Evolutionary conservation across 2,888 invertebrate species (phyloP).

Genomic region (Baronia brevicornis): DNA sequence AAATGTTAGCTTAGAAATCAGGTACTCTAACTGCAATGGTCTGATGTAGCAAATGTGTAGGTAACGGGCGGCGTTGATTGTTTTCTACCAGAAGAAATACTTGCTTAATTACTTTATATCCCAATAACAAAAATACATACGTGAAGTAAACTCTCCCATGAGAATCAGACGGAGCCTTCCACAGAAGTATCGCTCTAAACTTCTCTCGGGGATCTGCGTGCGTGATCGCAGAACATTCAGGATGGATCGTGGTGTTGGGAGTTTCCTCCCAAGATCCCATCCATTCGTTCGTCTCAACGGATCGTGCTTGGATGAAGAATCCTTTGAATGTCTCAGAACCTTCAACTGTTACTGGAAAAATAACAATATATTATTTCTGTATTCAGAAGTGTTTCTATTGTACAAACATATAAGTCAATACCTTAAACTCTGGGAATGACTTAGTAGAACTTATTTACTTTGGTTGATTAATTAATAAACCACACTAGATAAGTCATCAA

Average conservation of each 20-base stretch:
- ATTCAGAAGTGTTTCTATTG: background rate
- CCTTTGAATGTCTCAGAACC: conserved; percentile 81
- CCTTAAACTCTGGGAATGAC: too few species aligned
- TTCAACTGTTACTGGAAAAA: conserved; percentile 74
- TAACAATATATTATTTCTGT: background rate
- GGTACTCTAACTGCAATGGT: too few species aligned
- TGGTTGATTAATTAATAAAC: too few species aligned
- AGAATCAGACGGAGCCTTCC: conserved; percentile 82
- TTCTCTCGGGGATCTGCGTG: conserved; percentile 86
- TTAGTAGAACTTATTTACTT: too few species aligned
- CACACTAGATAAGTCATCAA: too few species aligned
- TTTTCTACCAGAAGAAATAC: too few species aligned
- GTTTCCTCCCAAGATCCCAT: conserved; percentile 83
- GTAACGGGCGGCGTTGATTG: too few species aligned
- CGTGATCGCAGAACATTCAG: conserved; percentile 87
- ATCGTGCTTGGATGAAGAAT: conserved; percentile 89
- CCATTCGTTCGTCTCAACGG: conserved; percentile 82
- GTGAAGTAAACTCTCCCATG: conserved; percentile 86
- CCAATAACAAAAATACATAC: too few species aligned
- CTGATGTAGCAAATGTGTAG: too few species aligned
- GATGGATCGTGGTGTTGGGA: conserved; percentile 83
- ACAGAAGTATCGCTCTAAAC: conserved; percentile 81
- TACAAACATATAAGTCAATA: background rate
- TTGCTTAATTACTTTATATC: too few species aligned
- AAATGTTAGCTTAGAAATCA: too few species aligned